Conservation (phyloP, 2,888 invertebrate genomes). For the Cybosia mesomella region DNA sequence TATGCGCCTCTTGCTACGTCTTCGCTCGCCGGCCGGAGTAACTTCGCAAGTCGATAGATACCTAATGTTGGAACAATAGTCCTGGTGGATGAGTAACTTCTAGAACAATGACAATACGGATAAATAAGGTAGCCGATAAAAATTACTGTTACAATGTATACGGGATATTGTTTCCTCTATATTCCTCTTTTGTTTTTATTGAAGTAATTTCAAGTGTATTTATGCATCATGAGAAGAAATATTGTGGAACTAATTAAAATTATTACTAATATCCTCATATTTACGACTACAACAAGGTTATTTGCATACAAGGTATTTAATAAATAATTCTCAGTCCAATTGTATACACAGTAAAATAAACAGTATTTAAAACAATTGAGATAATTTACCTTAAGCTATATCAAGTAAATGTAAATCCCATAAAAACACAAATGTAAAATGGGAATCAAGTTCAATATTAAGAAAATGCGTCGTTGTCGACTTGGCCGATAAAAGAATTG, state of each 20-base stretch:
- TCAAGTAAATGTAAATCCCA: background rate
- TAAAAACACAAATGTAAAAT: too few relatives aligned
- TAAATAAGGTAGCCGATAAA: background rate
- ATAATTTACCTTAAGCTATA: background rate
- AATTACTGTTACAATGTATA: background rate
- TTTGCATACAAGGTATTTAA: background rate
- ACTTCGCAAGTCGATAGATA: too few relatives aligned
- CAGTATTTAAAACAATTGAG: background rate
- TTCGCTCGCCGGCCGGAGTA: too few relatives aligned
- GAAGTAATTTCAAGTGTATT: background rate
- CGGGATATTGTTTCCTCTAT: too few relatives aligned
- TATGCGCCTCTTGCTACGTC: too few relatives aligned
- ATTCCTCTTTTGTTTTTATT: too few relatives aligned
- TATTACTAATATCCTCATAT: conserved; percentile 1
- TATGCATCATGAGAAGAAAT: background rate
- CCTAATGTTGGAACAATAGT: too few relatives aligned
- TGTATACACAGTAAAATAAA: background rate
- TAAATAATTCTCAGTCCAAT: background rate
- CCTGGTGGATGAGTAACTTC: background rate
- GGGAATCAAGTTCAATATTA: too few relatives aligned
- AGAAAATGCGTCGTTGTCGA: too few relatives aligned
- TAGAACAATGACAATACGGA: background rate
- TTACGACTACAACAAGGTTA: background rate
- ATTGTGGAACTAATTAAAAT: background rate
- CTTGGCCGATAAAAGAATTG: too few relatives aligned